These are phyloP conservation scores for Diarsia brunnea DNA, from an alignment of 2,888 invertebrate species.

Conservation along the genomic window DNA sequence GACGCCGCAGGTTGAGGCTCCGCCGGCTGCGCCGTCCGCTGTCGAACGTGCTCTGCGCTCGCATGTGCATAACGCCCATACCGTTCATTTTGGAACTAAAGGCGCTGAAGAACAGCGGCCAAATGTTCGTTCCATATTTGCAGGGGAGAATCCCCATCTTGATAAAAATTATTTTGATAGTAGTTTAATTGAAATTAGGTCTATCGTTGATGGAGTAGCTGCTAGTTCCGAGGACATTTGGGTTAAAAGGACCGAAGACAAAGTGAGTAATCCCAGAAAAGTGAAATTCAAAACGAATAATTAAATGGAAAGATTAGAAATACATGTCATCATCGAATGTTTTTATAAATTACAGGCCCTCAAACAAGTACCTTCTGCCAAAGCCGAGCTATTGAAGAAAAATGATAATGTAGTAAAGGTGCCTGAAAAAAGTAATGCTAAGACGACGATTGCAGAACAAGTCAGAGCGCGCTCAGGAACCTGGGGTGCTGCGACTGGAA, in stretches of 20 bases:
- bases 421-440: slow-evolving; percentile 48
- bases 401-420: slow-evolving; percentile 44
- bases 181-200: slow-evolving; percentile 95
- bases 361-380: slow-evolving; percentile 61
- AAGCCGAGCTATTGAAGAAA: slow-evolving; percentile 51
- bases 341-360: slow-evolving; percentile 66
- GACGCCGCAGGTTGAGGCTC: slow-evolving; percentile 76
- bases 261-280: slow-evolving; percentile 87
- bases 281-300: not conserved
- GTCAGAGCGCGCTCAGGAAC: slow-evolving; percentile 92
- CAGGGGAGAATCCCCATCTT: slow-evolving; percentile 91
- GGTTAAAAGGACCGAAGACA: slow-evolving; percentile 92
- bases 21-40: slow-evolving; percentile 78
- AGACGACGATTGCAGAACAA: slow-evolving; percentile 55
- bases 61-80: slow-evolving; percentile 91
- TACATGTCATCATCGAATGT: not conserved
- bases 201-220: slow-evolving; percentile 92
- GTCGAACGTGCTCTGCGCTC: slow-evolving; percentile 87
- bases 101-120: slow-evolving; percentile 90
- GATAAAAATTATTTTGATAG: slow-evolving; percentile 96
- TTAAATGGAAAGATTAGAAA: not conserved
- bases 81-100: slow-evolving; percentile 93
- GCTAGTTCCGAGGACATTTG: slow-evolving; percentile 93
- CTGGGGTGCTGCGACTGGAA: slow-evolving; percentile 86
- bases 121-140: slow-evolving; percentile 92